Base-by-base conservation (phyloP, 2,797 vertebrate genomes). In the Nyctalus aviator region DNA sequence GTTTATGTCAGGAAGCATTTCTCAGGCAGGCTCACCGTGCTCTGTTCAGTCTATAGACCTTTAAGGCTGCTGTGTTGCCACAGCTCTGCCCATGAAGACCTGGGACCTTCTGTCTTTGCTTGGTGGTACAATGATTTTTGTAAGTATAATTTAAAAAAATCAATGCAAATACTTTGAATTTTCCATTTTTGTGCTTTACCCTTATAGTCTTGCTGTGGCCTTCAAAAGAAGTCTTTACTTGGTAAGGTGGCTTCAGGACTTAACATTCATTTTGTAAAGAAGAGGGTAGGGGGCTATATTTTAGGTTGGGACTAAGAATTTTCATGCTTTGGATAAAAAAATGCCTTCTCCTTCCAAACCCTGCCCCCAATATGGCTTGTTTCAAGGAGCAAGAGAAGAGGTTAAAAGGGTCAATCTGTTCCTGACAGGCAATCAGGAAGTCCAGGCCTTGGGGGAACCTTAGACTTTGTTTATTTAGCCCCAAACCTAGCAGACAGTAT, bases 381-480 rank as follows among this genome's bases (percentile, higher is more conserved):
- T 53, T 95, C 17, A 86, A 93, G 79, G 53, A 94, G 64, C 53
- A 90, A 93, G 77, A 94, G 44, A 77, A 92, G 71, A 89, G 72
- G 89, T 88, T 94, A 88, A 96, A 89, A 88, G 83, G 50, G 95
- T 93, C 73, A 91, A 10, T 92, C 18, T 82, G 84, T 84, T 92
- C 50, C 77, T 93, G 69, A 91, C 68, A 84, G 73, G 55, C 86
- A 91, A 93, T 81, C 79, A 93, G 92, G 93, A 95, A 95, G 72
- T 93, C 20, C 76, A 96, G 55, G 85, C 93, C 84, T 91, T 96
- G 72, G 76, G 50, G 84, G 69, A 93, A 91, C 57, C 73, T 94
- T 44, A 90, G 64, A 53, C 35, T 97, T 93, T 95, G 93, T 96
- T 96, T 95, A 96, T 93, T 95, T 96, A 97, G 86, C 89, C 93